phyloP scores from a whole-genome alignment of 2,888 invertebrate species.

The Cynaeus angustus region DNA sequence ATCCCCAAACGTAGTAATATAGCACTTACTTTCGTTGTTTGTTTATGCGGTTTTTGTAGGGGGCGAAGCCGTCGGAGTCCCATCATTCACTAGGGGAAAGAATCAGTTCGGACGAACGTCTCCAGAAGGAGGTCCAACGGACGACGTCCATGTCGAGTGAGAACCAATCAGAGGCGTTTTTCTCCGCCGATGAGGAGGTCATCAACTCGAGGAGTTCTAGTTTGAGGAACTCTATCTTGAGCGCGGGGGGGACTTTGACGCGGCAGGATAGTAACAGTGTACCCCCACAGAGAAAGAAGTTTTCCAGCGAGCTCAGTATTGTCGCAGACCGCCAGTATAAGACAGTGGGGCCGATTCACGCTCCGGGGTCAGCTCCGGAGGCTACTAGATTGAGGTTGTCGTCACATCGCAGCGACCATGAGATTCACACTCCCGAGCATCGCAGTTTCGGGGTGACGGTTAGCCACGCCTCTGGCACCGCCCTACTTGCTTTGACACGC shows the following conservation, averaged over 20 bases:
- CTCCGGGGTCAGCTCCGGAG: constrained; percentile 66
- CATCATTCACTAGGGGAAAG: constrained; percentile 79
- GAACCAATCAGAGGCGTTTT: constrained; percentile 93
- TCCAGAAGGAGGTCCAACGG: constrained; percentile 81
- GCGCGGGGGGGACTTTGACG: constrained; percentile 66
- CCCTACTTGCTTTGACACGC: too few relatives aligned
- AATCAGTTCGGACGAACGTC: constrained; percentile 75
- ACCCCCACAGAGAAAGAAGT: constrained; percentile 71
- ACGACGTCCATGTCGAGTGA: constrained; percentile 92
- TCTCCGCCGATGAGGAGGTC: constrained; percentile 94
- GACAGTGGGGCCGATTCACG: constrained; percentile 56
- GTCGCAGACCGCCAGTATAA: constrained; percentile 69
- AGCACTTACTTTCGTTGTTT: background rate
- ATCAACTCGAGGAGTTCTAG: constrained; percentile 81
- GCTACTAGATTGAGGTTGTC: constrained; percentile 68
- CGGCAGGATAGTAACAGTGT: constrained; percentile 66
- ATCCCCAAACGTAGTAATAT: background rate
- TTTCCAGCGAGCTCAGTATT: constrained; percentile 76
- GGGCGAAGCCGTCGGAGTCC: constrained; percentile 75
- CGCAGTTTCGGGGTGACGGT: constrained; percentile 67
- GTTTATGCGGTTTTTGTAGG: constrained; percentile 49
- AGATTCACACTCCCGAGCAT: constrained; percentile 78
- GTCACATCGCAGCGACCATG: constrained; percentile 77
- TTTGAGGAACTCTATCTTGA: constrained; percentile 79
- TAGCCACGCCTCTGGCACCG: too few relatives aligned